Conservation (phyloP, 2,113 vertebrate species). For the Rousettus leschenaultii region DNA sequence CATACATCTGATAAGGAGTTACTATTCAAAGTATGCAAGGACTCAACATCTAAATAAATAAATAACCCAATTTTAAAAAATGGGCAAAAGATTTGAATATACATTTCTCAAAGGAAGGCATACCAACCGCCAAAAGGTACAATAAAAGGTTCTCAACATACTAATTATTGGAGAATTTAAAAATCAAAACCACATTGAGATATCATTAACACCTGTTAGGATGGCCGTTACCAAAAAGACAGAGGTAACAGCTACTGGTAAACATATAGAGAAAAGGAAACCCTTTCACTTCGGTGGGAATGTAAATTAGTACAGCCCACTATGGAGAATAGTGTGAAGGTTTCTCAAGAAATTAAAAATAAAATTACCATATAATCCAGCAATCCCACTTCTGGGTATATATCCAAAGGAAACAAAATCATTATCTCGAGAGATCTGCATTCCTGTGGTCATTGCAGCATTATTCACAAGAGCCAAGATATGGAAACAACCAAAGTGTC, state of each 20-base stretch:
- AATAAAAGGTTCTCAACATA: neutral
- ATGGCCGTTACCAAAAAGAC: neutral
- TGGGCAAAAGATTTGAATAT: neutral
- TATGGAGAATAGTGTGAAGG: neutral
- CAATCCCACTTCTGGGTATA: neutral
- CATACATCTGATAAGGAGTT: neutral
- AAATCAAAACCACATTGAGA: neutral
- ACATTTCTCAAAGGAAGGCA: neutral
- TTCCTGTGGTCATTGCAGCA: neutral
- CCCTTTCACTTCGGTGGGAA: neutral
- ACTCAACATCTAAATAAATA: neutral
- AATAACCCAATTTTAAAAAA: neutral
- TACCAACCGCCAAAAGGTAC: neutral
- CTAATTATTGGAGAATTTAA: neutral
- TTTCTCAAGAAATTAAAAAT: neutral
- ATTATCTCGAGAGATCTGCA: neutral
- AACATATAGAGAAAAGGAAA: neutral
- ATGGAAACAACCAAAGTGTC: neutral
- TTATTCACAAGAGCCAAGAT: neutral
- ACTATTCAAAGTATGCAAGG: neutral
- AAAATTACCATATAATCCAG: neutral
- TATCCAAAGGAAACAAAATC: neutral
- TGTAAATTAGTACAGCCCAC: neutral
- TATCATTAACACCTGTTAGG: neutral
- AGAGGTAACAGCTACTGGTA: neutral